Conservation (phyloP, 2,888 invertebrate species). For the Ormia ochracea region DNA sequence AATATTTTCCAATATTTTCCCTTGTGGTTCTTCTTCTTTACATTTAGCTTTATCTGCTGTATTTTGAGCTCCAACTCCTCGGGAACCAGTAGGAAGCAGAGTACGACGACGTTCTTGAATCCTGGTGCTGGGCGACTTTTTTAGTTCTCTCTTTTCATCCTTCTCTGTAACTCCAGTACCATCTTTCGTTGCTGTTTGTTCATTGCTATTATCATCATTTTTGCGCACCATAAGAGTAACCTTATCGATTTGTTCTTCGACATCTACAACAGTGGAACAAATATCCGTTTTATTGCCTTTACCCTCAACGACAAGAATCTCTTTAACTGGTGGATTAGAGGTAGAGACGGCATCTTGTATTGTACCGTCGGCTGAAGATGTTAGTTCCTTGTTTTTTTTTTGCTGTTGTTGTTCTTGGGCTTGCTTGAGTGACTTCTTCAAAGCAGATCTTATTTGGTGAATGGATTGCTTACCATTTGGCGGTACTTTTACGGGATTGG, state of each 20-base stretch:
- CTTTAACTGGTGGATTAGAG: conserved; percentile 68
- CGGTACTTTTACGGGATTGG: background rate
- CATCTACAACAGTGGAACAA: conserved; percentile 51
- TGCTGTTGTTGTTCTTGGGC: conserved; percentile 72
- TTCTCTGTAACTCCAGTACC: background rate
- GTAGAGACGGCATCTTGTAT: conserved; percentile 73
- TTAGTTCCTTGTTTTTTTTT: conserved; percentile 68
- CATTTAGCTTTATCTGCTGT: conserved; percentile 11
- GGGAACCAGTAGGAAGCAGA: background rate
- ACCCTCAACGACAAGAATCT: conserved; percentile 67
- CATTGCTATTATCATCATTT: conserved; percentile 26
- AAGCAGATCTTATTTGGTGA: conserved; percentile 67
- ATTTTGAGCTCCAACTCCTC: conserved; percentile 1
- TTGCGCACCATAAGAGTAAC: conserved; percentile 61
- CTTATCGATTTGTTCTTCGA: conserved; percentile 65
- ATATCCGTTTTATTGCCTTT: conserved; percentile 62
- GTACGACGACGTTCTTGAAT: conserved; percentile 40
- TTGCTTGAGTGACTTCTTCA: conserved; percentile 71
- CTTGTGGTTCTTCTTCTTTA: background rate
- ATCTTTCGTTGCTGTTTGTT: background rate
- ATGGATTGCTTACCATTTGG: conserved; percentile 64
- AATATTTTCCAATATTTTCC: background rate
- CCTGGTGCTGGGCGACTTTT: conserved; percentile 20
- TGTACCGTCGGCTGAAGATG: conserved; percentile 66
- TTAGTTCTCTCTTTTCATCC: conserved; percentile 48